These are phyloP conservation scores for Pteromalus puparum DNA, from an alignment of 1,140 invertebrate genomes.

Conservation along the genomic window DNA sequence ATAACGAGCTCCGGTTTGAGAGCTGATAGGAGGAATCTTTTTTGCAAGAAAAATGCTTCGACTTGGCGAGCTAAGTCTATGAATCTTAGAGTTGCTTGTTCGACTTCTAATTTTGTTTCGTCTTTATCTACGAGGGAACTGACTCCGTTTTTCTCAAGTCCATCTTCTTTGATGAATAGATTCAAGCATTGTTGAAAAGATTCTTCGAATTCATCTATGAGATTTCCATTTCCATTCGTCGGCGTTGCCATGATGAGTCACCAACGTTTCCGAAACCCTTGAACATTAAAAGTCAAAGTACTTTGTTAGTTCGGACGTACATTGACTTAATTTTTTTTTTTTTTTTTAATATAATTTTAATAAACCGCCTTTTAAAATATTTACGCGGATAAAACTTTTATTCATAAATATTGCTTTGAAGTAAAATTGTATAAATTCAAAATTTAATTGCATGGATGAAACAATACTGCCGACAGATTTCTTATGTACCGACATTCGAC, in stretches of 20 bases:
- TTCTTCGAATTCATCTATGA: slow-evolving; percentile 91
- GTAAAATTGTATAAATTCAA: too few relatives aligned
- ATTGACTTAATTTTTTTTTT: too few relatives aligned
- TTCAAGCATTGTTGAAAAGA: slow-evolving; percentile 90
- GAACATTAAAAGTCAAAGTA: not conserved
- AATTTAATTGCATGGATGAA: too few relatives aligned
- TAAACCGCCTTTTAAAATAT: too few relatives aligned
- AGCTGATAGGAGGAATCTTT: slow-evolving; percentile 91
- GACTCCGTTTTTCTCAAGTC: slow-evolving; percentile 76
- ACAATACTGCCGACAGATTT: too few relatives aligned
- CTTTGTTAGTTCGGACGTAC: not conserved
- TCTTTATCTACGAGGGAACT: slow-evolving; percentile 84
- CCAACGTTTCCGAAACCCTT: not conserved
- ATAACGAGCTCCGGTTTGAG: slow-evolving; percentile 94
- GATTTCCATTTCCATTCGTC: slow-evolving; percentile 86
- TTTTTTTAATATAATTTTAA: too few relatives aligned
- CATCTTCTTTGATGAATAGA: slow-evolving; percentile 90
- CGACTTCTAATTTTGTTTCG: slow-evolving; percentile 89
- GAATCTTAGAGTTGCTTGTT: slow-evolving; percentile 88
- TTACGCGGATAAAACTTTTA: too few relatives aligned
- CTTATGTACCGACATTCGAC: too few relatives aligned
- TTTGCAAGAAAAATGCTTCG: slow-evolving; percentile 96
- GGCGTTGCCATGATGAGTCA: slow-evolving; percentile 83
- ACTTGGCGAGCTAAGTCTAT: slow-evolving; percentile 93
- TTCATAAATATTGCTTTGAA: too few relatives aligned